Evolutionary conservation across 2,113 vertebrate genomes (phyloP).

Genomic region (Martes martes): DNA sequence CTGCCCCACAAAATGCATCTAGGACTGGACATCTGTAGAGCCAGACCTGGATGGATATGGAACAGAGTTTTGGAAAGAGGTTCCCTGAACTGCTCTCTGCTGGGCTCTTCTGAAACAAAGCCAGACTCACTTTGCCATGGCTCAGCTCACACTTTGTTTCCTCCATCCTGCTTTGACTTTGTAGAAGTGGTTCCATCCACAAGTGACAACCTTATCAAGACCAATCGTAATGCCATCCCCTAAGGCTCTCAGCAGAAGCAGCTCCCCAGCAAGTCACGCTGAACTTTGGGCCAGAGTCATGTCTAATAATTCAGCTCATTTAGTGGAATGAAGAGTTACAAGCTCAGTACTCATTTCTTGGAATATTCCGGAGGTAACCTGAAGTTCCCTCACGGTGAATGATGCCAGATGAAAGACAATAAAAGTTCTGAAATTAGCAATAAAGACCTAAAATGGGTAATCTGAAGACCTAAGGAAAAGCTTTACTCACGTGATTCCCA

Average conservation of each 20-base stretch:
- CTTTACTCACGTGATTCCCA: not conserved
- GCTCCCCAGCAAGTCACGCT: rapidly evolving
- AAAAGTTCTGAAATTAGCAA: not conserved
- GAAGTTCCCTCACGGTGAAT: not conserved
- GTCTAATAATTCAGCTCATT: not conserved
- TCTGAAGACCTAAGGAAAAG: not conserved
- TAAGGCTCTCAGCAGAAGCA: not conserved
- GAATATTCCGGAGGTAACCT: not conserved
- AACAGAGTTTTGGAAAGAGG: not conserved
- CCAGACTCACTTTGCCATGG: not conserved
- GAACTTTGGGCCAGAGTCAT: not conserved
- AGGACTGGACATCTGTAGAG: not conserved
- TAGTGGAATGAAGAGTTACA: not conserved
- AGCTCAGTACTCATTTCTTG: not conserved
- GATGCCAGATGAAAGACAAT: not conserved
- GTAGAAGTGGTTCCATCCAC: not conserved
- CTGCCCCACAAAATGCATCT: not conserved
- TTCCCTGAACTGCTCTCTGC: rapidly evolving
- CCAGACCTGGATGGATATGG: not conserved
- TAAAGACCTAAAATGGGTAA: not conserved
- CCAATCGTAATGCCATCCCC: rapidly evolving
- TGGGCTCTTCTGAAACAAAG: not conserved
- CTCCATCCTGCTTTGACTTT: not conserved
- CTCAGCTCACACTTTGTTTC: not conserved
- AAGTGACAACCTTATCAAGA: not conserved